Evolutionary conservation across 2,888 invertebrate species (phyloP).

Genomic region (Entomobrya proxima): DNA sequence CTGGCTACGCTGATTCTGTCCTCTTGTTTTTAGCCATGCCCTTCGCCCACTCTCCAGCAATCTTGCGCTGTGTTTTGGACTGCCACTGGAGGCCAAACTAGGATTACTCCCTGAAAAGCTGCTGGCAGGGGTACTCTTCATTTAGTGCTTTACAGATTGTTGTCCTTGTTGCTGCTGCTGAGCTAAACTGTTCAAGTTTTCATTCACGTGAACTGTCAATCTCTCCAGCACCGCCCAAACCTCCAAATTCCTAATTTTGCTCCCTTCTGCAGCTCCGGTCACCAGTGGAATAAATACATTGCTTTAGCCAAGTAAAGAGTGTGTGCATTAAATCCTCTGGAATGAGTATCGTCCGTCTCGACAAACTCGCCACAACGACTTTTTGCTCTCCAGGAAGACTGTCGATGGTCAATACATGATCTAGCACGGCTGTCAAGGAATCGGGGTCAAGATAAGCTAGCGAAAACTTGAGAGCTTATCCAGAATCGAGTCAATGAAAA

Average conservation of each 20-base stretch:
- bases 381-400: conserved; percentile 71
- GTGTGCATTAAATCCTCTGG: conserved; percentile 74
- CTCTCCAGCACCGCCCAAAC: conserved; percentile 73
- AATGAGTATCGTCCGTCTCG: conserved; percentile 71
- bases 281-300: conserved; percentile 73
- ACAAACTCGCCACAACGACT: conserved; percentile 69
- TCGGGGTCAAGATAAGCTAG: conserved; percentile 73
- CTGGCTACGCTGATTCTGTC: conserved; percentile 24
- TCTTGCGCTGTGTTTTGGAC: conserved; percentile 70
- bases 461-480: conserved; percentile 95
- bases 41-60: conserved; percentile 72
- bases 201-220: conserved; percentile 70
- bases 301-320: conserved; percentile 71
- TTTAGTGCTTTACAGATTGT: neutral
- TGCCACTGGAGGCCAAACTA: conserved; percentile 63
- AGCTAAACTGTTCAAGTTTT: conserved; percentile 37
- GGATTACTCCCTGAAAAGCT: conserved; percentile 62
- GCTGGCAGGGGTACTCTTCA: conserved; percentile 39
- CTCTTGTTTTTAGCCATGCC: conserved; percentile 66
- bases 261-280: neutral
- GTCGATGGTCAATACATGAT: conserved; percentile 73
- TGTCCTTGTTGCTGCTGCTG: neutral
- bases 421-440: conserved; percentile 71
- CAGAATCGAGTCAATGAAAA: conserved; percentile 88
- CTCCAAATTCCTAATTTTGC: conserved; percentile 41